phyloP scores from a whole-genome alignment of 2,888 invertebrate species.

The Nephrotoma flavescens region DNA sequence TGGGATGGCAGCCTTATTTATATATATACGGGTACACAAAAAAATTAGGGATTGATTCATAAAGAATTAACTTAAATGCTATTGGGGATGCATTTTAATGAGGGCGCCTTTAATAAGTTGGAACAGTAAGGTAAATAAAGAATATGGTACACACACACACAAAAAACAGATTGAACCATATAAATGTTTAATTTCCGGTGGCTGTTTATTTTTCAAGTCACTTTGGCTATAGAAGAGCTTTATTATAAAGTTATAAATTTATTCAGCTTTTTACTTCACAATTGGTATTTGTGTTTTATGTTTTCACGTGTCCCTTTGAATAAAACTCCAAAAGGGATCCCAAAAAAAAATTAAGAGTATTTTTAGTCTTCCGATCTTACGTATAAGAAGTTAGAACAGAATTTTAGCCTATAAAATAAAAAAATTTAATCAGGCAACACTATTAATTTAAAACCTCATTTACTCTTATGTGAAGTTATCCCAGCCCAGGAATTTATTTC shows the following conservation, averaged over 20 bases:
- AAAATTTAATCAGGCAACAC: too few species aligned
- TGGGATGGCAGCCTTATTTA: not conserved
- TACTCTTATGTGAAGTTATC: too few species aligned
- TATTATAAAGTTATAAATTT: not conserved
- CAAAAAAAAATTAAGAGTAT: too few species aligned
- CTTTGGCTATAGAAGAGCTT: not conserved
- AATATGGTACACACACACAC: not conserved
- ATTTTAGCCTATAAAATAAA: too few species aligned
- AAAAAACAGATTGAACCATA: not conserved
- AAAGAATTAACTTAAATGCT: not conserved
- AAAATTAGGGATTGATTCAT: not conserved
- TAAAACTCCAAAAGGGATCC: too few species aligned
- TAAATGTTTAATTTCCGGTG: not conserved
- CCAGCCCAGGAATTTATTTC: too few species aligned
- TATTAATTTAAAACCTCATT: too few species aligned
- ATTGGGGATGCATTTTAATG: not conserved
- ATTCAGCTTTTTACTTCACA: not conserved
- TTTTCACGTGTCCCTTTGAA: too few species aligned
- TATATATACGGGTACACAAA: not conserved
- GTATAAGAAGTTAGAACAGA: too few species aligned
- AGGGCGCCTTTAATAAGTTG: not conserved
- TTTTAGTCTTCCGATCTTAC: too few species aligned
- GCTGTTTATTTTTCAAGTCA: not conserved
- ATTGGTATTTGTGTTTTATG: too few species aligned
- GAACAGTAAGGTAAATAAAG: not conserved